phyloP scores from a whole-genome alignment of 2,113 vertebrate genomes.

The Dicerorhinus sumatrensis region DNA sequence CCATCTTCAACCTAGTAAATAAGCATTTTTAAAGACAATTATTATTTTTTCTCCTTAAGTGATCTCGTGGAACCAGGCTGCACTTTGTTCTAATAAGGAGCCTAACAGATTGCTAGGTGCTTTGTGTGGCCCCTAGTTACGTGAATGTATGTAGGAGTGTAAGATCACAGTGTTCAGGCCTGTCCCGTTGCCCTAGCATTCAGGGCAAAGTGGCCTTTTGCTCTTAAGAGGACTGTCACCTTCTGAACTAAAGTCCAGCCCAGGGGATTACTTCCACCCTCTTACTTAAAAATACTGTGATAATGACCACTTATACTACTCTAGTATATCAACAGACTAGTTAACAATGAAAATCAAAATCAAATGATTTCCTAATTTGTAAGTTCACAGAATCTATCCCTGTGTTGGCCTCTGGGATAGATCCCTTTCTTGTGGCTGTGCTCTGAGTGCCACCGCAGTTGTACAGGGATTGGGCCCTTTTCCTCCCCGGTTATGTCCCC shows the following conservation, averaged over 20 bases:
- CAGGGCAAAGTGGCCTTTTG: neutral
- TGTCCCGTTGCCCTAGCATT: neutral
- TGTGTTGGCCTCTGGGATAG: neutral
- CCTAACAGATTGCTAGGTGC: slow-evolving; percentile 31
- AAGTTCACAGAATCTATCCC: neutral
- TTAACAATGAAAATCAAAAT: slow-evolving; percentile 23
- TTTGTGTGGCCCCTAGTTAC: slow-evolving; percentile 43
- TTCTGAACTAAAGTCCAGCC: neutral
- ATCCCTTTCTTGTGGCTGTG: neutral
- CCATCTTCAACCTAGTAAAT: neutral
- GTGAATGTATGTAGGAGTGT: slow-evolving; percentile 20
- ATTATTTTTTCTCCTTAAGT: slow-evolving; percentile 61
- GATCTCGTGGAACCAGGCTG: slow-evolving; percentile 50
- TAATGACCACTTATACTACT: neutral
- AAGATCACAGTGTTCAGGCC: neutral
- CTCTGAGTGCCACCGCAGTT: neutral
- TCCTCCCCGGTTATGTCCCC: neutral
- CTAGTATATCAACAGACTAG: neutral
- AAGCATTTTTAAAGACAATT: slow-evolving; percentile 65
- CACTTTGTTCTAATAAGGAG: slow-evolving; percentile 64
- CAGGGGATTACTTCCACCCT: neutral
- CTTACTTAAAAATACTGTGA: slow-evolving; percentile 20
- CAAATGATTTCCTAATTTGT: neutral
- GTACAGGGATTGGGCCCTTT: neutral
- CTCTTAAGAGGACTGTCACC: neutral